phyloP scores from a whole-genome alignment of 1,140 invertebrate species.

The Caerostris darwini region DNA sequence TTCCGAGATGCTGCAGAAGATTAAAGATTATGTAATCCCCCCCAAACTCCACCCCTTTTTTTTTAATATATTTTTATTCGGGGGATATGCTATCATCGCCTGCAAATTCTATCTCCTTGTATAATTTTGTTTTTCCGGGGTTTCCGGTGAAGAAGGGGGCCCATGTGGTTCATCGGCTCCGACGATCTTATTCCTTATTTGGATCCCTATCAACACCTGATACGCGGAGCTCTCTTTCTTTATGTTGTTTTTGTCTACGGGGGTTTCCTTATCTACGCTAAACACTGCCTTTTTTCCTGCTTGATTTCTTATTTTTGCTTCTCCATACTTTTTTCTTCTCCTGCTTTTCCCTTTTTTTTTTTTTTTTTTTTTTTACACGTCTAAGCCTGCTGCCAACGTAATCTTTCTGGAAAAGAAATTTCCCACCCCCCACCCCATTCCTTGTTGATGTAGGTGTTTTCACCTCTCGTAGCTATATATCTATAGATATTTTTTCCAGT shows the following conservation, averaged over 20 bases:
- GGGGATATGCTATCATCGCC: slow-evolving; percentile 59
- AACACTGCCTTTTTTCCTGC: slow-evolving; percentile 74
- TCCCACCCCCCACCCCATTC: background rate
- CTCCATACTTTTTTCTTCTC: background rate
- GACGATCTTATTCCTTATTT: slow-evolving; percentile 71
- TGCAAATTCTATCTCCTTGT: slow-evolving; percentile 71
- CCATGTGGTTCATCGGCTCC: slow-evolving; percentile 69
- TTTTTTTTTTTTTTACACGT: background rate
- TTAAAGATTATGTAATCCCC: slow-evolving; percentile 21
- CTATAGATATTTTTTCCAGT: slow-evolving; percentile 14
- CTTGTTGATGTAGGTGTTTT: slow-evolving; percentile 61
- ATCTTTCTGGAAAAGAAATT: slow-evolving; percentile 21
- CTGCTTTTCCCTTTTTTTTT: background rate
- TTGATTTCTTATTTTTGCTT: slow-evolving; percentile 74
- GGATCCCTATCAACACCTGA: slow-evolving; percentile 74
- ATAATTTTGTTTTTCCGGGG: slow-evolving; percentile 72
- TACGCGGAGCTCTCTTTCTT: slow-evolving; percentile 56
- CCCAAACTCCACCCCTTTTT: background rate
- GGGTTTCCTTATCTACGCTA: slow-evolving; percentile 74
- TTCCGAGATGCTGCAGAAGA: slow-evolving; percentile 42
- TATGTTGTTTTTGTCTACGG: slow-evolving; percentile 72
- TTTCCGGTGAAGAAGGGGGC: slow-evolving; percentile 43
- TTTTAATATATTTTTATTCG: slow-evolving; percentile 48
- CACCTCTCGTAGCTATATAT: slow-evolving; percentile 56
- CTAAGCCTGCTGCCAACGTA: slow-evolving; percentile 66